Evolutionary conservation across 2,113 vertebrate genomes (phyloP), one percentile per base, ranked within the genome.

Genomic region (Epinephelus fuscoguttatus): DNA sequence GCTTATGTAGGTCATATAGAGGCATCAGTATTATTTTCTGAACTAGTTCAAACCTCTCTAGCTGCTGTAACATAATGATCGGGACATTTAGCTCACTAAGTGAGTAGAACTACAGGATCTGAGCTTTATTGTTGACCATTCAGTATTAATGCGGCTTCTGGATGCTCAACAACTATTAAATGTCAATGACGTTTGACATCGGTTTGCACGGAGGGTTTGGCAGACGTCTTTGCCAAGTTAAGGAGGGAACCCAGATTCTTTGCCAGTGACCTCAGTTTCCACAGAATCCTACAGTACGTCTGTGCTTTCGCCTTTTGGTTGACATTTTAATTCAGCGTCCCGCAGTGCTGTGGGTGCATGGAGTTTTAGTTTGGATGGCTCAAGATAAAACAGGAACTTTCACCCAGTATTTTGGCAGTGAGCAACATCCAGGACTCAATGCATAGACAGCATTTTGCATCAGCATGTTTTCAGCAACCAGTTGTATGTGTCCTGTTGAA

Each of bases 261-360:
- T 82, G 21, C 61, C n/a, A 42, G 62, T 67, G 21, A 81, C 40
- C 61, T 73, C 57, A 80, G 75, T 77, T 87, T 73, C 55, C 49
- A 72, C 59, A 7, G 6, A 67, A 61, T 80, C 56, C 30, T 30
- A 40, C 59, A 9, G 30, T 10, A 40, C 27, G 47, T 63, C 74
- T 78, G 55, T 68, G 47, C 19, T 50, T 17, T 78, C 14, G n/a
- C 25, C 50, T n/a, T 80, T 69, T 72, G 13, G 56, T 47, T 73
- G 73, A 56, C n/a, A 30, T 25, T 75, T 75, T 45, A 74, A 78
- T 50, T 70, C 37, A 66, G 45, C 45, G 49, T 68, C 27, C 45
- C 25, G 18, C 9, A 57, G 23, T 25, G 21, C 27, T 0, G 7
- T 63, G 40, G 23, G 15, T 56, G 40, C 40, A 52, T 45, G 25